Conservation (phyloP, 2,888 invertebrate genomes). For the Pyrrhosoma nymphula region DNA sequence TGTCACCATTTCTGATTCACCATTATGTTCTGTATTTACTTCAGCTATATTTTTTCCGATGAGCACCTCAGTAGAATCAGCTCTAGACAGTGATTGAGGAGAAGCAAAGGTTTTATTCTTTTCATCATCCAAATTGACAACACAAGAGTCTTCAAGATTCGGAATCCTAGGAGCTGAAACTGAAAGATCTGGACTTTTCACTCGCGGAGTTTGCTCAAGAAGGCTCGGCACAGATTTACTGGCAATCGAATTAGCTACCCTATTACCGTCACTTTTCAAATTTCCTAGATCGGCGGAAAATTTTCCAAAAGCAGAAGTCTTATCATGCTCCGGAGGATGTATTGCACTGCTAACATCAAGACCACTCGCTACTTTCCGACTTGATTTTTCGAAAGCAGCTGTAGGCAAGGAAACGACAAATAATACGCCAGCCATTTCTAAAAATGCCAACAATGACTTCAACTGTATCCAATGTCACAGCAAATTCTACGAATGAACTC, state of each 20-base stretch:
- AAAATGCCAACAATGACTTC: neutral
- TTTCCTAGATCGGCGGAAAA: neutral
- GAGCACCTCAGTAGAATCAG: slow-evolving; percentile 19
- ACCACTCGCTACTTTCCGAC: neutral
- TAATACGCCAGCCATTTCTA: slow-evolving; percentile 27
- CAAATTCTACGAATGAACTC: neutral
- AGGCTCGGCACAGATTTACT: slow-evolving; percentile 17
- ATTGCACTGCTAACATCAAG: neutral
- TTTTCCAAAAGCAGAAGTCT: neutral
- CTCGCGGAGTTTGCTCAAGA: neutral
- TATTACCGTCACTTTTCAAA: neutral
- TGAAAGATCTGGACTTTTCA: slow-evolving; percentile 6
- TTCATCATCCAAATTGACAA: neutral
- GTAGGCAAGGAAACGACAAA: slow-evolving; percentile 48
- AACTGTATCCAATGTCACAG: neutral
- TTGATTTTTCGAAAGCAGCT: slow-evolving; percentile 33
- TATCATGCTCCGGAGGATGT: neutral
- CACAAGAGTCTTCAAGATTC: neutral
- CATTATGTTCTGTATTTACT: neutral
- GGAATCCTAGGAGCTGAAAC: neutral
- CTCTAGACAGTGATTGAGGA: neutral
- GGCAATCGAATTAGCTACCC: neutral
- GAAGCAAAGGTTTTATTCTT: neutral
- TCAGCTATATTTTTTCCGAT: neutral
- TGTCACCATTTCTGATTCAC: neutral